A percentile compares a stretch with the other conserved stretches of the same genome.
phyloP scores from a whole-genome alignment of 2,113 vertebrate species.

The Apodemus sylvaticus region DNA sequence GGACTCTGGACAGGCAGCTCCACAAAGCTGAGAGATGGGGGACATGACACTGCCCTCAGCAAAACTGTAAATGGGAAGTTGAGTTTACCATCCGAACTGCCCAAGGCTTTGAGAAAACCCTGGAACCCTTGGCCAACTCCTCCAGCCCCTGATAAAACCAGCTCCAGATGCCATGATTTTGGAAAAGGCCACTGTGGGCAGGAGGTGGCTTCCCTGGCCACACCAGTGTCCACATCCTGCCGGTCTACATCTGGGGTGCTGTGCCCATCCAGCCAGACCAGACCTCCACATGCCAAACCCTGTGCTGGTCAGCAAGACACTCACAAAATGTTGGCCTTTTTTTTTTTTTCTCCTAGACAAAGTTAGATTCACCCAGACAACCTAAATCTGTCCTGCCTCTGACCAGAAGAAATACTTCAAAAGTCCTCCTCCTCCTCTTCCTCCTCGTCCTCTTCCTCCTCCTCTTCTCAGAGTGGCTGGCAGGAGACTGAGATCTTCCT shows the following conservation, averaged over 20 bases:
- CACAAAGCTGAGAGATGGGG: not conserved
- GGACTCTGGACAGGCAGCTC: not conserved
- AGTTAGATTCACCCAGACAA: constrained; percentile 31
- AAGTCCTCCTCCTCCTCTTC: not conserved
- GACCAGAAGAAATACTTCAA: not conserved
- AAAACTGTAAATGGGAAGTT: not conserved
- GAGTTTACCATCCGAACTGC: not conserved
- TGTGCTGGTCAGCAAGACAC: not conserved
- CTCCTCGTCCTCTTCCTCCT: not conserved
- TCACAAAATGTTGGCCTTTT: not conserved
- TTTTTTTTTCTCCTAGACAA: not conserved
- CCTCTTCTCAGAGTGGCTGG: not conserved
- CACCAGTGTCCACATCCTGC: not conserved
- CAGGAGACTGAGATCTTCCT: not conserved
- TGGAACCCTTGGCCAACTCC: not conserved
- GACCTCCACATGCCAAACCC: not conserved
- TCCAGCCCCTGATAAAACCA: not conserved
- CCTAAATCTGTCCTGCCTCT: constrained; percentile 45
- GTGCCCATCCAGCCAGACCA: not conserved
- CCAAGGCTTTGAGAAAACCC: not conserved
- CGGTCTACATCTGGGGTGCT: not conserved
- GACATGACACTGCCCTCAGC: not conserved
- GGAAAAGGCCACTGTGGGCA: not conserved
- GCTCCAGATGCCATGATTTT: not conserved
- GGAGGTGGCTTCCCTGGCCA: not conserved